Evolutionary conservation across 2,888 invertebrate genomes (phyloP).

Genomic region (Drosophila subsilvestris): DNA sequence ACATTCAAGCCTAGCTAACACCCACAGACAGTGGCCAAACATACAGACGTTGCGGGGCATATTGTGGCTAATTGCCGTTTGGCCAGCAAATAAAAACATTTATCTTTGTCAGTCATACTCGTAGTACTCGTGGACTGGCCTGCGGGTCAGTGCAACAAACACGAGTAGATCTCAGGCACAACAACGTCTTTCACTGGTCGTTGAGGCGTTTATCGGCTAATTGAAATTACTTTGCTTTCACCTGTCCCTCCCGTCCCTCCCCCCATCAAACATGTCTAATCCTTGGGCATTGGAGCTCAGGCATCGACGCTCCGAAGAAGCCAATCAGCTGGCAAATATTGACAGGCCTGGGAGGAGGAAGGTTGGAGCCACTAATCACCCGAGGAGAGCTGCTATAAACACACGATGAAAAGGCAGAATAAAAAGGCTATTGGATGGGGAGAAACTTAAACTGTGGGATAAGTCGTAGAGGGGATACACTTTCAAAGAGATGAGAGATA

Average conservation of each 20-base stretch:
- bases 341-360: slow-evolving; percentile 11
- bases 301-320: background rate
- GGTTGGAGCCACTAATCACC: slow-evolving; percentile 24
- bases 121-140: background rate
- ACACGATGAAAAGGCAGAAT: slow-evolving; percentile 7
- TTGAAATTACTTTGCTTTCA: slow-evolving; percentile 48
- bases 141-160: slow-evolving; percentile 22
- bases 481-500: background rate
- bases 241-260: slow-evolving; percentile 11
- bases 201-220: slow-evolving; percentile 52
- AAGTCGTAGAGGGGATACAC: background rate
- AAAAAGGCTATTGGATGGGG: background rate
- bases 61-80: slow-evolving; percentile 58
- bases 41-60: slow-evolving; percentile 1
- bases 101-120: slow-evolving; percentile 60
- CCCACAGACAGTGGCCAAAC: background rate
- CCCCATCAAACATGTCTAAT: slow-evolving; percentile 22
- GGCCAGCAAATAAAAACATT: slow-evolving; percentile 54
- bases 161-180: slow-evolving; percentile 4
- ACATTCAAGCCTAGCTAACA: slow-evolving; percentile 49
- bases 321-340: slow-evolving; percentile 35
- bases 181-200: background rate
- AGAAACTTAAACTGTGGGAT: background rate
- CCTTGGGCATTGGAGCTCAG: slow-evolving; percentile 11
- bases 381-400: slow-evolving; percentile 6